These are phyloP conservation scores for Epiblema foenella DNA, from an alignment of 2,888 invertebrate genomes.

Conservation along the genomic window DNA sequence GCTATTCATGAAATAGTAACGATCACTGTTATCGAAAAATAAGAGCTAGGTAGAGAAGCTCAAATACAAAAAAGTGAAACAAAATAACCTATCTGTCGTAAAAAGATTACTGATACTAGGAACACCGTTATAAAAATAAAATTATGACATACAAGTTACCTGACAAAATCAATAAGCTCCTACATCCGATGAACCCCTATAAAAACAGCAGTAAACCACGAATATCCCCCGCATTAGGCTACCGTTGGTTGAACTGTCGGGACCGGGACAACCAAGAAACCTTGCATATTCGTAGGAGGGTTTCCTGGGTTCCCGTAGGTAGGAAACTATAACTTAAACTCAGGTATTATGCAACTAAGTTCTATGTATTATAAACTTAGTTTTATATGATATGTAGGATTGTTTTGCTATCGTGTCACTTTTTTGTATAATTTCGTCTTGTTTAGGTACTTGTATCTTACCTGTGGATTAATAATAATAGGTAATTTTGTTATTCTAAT, in stretches of 20 bases:
- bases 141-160: slow-evolving; percentile 33
- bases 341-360: no score
- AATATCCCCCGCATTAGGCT: not conserved
- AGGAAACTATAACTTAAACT: no score
- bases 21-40: not conserved
- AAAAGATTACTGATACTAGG: not conserved
- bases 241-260: not conserved
- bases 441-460: no score
- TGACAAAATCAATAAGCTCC: slow-evolving; percentile 41
- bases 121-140: slow-evolving; percentile 6
- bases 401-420: no score
- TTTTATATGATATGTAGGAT: no score
- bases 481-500: no score
- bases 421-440: no score
- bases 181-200: slow-evolving; percentile 32
- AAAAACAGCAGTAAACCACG: slow-evolving; percentile 34
- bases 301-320: no score
- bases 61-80: not conserved
- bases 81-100: not conserved
- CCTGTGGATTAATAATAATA: no score
- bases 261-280: not conserved
- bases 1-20: no score
- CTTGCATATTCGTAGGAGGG: not conserved
- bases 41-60: not conserved
- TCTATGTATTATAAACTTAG: no score